These are phyloP conservation scores for Steinernema feltiae DNA, from an alignment of 1,140 invertebrate species.

Conservation along the genomic window DNA sequence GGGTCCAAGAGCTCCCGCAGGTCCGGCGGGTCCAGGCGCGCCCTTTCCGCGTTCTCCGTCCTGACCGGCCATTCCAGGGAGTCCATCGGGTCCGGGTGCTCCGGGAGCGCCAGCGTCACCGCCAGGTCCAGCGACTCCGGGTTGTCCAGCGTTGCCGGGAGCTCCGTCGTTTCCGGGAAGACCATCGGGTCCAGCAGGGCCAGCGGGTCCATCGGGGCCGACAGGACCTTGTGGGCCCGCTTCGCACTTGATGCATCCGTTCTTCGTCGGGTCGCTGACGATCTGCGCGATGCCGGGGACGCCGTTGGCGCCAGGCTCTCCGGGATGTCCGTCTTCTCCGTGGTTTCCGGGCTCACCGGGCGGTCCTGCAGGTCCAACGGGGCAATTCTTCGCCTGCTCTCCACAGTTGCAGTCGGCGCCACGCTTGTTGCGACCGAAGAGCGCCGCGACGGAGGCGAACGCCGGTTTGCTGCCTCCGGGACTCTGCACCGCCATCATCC, in stretches of 20 bases:
- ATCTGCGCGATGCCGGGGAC: slow-evolving; percentile 6
- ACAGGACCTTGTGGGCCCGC: slow-evolving; percentile 27
- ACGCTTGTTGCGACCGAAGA: background rate
- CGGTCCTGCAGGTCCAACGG: slow-evolving; percentile 35
- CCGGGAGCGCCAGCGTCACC: slow-evolving; percentile 25
- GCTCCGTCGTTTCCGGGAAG: slow-evolving; percentile 27
- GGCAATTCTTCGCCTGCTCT: slow-evolving; percentile 1
- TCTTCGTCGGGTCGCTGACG: background rate
- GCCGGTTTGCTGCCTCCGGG: background rate
- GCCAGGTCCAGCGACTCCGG: slow-evolving; percentile 28
- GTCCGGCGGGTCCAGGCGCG: slow-evolving; percentile 21
- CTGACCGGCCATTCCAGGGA: too few species aligned
- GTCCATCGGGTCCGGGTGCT: slow-evolving; percentile 19
- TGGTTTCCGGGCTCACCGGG: slow-evolving; percentile 28
- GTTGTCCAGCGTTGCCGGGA: slow-evolving; percentile 4
- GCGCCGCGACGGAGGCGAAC: background rate
- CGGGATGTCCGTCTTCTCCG: slow-evolving; percentile 21
- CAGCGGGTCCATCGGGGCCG: slow-evolving; percentile 34
- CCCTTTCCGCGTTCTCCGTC: slow-evolving; percentile 21
- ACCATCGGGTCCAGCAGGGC: slow-evolving; percentile 35
- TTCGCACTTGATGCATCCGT: slow-evolving; percentile 29
- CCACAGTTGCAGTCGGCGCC: background rate
- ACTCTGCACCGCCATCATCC: background rate
- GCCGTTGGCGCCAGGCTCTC: slow-evolving; percentile 15
- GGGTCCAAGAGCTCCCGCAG: slow-evolving; percentile 16